A percentile compares a stretch with the other conserved stretches of the same genome.
Conservation (phyloP, 2,888 invertebrate species). For the Thymelicus sylvestris region DNA sequence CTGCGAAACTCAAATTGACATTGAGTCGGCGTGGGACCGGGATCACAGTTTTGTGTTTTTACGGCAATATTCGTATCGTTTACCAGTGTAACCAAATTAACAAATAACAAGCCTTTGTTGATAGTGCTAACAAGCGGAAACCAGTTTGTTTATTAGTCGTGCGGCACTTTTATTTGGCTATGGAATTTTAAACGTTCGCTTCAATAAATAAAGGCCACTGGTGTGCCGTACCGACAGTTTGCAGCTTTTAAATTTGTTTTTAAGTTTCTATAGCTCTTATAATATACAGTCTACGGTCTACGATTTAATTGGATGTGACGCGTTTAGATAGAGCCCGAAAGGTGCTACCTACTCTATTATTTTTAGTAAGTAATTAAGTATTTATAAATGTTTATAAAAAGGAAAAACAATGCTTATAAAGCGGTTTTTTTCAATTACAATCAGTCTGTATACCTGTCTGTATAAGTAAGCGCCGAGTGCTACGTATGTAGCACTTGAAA, state of each 20-base stretch:
- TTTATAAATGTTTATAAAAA: too few relatives aligned
- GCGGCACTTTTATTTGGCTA: conserved; percentile 36
- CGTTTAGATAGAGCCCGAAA: too few relatives aligned
- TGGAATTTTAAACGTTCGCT: conserved; percentile 38
- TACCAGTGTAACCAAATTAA: conserved; percentile 26
- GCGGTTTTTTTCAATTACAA: too few relatives aligned
- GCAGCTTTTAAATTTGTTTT: conserved; percentile 4
- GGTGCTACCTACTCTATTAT: too few relatives aligned
- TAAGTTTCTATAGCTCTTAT: not conserved
- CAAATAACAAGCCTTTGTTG: conserved; percentile 31
- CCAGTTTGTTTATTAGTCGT: conserved; percentile 36
- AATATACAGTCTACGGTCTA: too few relatives aligned
- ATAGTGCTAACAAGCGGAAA: conserved; percentile 36
- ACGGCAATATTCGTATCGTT: conserved; percentile 27
- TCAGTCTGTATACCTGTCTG: too few relatives aligned
- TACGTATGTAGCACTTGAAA: too few relatives aligned
- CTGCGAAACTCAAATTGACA: conserved; percentile 61
- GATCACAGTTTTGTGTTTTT: conserved; percentile 21
- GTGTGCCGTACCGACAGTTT: conserved; percentile 2
- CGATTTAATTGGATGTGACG: not conserved
- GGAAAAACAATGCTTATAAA: too few relatives aligned
- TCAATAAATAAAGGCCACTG: conserved; percentile 30
- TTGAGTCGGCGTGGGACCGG: conserved; percentile 41
- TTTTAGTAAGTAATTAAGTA: not conserved
- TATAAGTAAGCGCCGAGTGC: too few relatives aligned